Evolutionary conservation across 2,113 vertebrate genomes (phyloP).

Genomic region (Epinephelus lanceolatus): DNA sequence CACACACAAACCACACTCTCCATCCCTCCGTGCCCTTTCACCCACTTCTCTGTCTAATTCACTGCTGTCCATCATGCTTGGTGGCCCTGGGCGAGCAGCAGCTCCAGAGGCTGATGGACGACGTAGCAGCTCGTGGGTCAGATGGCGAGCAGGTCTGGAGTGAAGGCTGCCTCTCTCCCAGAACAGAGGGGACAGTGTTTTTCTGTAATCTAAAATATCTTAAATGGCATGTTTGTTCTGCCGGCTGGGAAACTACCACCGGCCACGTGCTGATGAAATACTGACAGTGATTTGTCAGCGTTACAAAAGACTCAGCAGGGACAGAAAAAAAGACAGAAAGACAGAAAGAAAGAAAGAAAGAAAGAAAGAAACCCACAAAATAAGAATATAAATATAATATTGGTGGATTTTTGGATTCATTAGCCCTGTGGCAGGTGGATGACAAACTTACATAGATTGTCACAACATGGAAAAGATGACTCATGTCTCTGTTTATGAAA

Average conservation of each 20-base stretch:
- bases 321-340: not conserved
- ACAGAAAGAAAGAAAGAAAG: too few species aligned
- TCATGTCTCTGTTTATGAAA: not conserved
- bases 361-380: too few species aligned
- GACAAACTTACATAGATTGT: not conserved
- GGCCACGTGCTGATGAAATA: not conserved
- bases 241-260: not conserved
- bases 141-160: not conserved
- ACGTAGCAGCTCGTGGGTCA: conserved; percentile 12
- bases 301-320: not conserved
- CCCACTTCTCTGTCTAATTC: conserved; percentile 62
- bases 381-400: not conserved
- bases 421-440: not conserved
- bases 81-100: not conserved
- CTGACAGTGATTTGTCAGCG: not conserved
- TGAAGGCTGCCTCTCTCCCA: not conserved
- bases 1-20: not conserved
- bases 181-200: conserved; percentile 6
- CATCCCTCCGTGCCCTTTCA: conserved; percentile 51
- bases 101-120: conserved; percentile 33
- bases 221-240: not conserved
- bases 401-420: not conserved
- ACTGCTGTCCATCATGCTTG: conserved; percentile 38
- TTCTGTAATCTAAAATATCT: conserved; percentile 5
- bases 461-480: not conserved